Base-by-base conservation (phyloP, 2,888 invertebrate species). In the Trachelus stipa region DNA sequence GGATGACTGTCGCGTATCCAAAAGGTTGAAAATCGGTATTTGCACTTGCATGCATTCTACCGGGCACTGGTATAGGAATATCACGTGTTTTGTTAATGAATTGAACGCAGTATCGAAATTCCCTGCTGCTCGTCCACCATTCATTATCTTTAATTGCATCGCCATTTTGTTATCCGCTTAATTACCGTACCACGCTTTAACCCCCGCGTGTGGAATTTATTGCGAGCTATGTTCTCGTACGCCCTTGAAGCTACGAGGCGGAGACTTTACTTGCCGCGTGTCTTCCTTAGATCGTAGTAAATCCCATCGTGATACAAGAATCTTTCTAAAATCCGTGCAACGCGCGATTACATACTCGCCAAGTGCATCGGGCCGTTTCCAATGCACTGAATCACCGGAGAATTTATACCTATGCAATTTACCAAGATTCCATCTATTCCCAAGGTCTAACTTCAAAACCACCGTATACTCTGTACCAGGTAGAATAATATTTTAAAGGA, bases 31-130 rank as follows among this genome's bases (percentile, higher is more conserved):
- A 81, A 82, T 78, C 71, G 79, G 80, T 79, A 79, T 78, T 78
- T 77, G 77, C 77, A 76, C 30, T 74, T 71, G 71, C 56, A 56
- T 69, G 74, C 74, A 68, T 74, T 74, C 40, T 74, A 75, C 30
- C 15, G 23, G 74, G 56, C 69, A 74, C 77, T 40, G 74, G 56
- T 37, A 76, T 78, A 78, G 82, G 79, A 84, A 84, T 82, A 81
- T 77, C 76, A 78, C 82, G 79, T 83, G 84, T 83, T 83, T 79
- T 82, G 81, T 84, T 84, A 84, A 84, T 83, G 81, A 84, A 83
- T 84, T 81, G 84, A 82, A 81, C 81, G 80, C 77, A 31, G 74
- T 73, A 75, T 77, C 74, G 77, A 73, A 74, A 73, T 73, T 78
- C 77, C 76, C 68, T 23, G 71, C 34, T 75, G 73, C 69, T 68